These are phyloP conservation scores for Drosophila algonquin DNA, from an alignment of 2,888 invertebrate genomes.

Conservation along the genomic window DNA sequence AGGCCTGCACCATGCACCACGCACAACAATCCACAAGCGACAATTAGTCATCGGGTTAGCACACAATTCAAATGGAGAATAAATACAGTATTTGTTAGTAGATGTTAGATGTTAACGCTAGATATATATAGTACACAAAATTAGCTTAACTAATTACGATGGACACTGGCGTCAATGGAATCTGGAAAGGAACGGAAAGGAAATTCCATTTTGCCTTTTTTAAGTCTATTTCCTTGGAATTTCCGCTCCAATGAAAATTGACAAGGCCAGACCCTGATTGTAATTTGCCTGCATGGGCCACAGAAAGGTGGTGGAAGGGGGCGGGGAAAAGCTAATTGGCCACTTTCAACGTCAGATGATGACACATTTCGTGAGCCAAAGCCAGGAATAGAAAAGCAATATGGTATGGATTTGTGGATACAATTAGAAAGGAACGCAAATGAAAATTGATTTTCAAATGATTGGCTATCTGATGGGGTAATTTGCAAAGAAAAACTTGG, in stretches of 20 bases:
- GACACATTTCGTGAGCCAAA: conserved; percentile 25
- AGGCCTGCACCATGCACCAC: conserved; percentile 74
- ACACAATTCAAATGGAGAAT: conserved; percentile 22
- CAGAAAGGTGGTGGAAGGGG: neutral
- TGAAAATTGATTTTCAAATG: conserved; percentile 12
- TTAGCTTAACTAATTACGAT: neutral
- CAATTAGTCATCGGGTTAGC: conserved; percentile 36
- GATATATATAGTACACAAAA: too few species aligned
- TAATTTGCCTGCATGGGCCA: conserved; percentile 15
- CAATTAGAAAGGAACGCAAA: conserved; percentile 8
- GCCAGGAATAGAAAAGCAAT: conserved; percentile 28
- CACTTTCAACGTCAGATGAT: conserved; percentile 31
- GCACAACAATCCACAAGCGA: neutral
- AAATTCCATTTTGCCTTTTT: conserved; percentile 24
- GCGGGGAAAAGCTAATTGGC: conserved; percentile 47
- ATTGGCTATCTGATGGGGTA: neutral
- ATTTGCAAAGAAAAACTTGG: neutral
- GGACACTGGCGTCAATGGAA: conserved; percentile 12
- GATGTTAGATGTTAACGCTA: too few species aligned
- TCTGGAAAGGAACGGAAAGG: neutral
- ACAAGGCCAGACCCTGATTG: conserved; percentile 12
- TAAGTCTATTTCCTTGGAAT: conserved; percentile 17
- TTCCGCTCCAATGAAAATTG: conserved; percentile 27
- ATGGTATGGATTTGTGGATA: conserved; percentile 7
- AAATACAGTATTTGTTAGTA: conserved; percentile 7